Evolutionary conservation across 2,113 vertebrate species (phyloP).

Genomic region (Actenoides hombroni): DNA sequence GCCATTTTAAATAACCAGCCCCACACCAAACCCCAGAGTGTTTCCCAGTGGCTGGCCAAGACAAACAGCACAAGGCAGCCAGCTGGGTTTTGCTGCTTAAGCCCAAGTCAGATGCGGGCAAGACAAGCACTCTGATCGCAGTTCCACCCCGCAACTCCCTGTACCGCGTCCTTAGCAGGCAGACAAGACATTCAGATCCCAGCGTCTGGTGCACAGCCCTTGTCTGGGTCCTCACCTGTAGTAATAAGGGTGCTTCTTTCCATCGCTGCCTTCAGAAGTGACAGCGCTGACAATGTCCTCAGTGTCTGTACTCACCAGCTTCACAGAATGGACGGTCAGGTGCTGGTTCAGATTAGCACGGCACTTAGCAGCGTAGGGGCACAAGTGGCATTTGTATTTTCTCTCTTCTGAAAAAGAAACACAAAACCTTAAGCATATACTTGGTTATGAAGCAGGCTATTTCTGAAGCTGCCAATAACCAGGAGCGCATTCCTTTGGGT

Average conservation of each 20-base stretch:
- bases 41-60: not conserved
- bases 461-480: not conserved
- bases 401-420: slow-evolving; percentile 86
- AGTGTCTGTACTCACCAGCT: slow-evolving; percentile 93
- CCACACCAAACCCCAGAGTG: not conserved
- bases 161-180: not conserved
- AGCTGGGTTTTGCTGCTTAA: not conserved
- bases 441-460: not conserved
- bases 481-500: not conserved
- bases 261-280: slow-evolving; percentile 85
- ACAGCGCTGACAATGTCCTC: slow-evolving; percentile 95
- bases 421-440: not conserved
- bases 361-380: slow-evolving; percentile 98
- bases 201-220: not conserved
- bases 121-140: not conserved
- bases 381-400: slow-evolving; percentile 99
- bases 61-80: not conserved
- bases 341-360: slow-evolving; percentile 98
- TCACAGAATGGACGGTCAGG: slow-evolving; percentile 97
- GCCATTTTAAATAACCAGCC: not conserved
- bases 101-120: not conserved
- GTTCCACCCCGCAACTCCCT: not conserved
- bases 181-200: not conserved
- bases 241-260: slow-evolving; percentile 93
- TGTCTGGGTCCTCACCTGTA: slow-evolving; percentile 84